Evolutionary conservation across 2,888 invertebrate species (phyloP).

Genomic region (Chrysolina oricalcia): DNA sequence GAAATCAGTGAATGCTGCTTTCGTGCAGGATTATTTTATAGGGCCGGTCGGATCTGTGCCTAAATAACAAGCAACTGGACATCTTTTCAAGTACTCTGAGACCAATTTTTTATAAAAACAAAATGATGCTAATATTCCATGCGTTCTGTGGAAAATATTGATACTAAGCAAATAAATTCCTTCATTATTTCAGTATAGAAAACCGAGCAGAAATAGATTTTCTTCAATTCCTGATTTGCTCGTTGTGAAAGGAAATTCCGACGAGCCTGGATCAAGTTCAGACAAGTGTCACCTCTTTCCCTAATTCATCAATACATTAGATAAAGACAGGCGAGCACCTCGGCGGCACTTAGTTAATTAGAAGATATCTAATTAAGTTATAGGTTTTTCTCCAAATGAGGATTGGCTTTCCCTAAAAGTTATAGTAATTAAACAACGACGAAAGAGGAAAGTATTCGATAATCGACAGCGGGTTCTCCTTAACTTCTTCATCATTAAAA

Average conservation of each 20-base stretch:
- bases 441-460: slow-evolving; percentile 47
- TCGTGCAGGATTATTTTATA: no score
- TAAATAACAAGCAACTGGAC: no score
- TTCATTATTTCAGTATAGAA: no score
- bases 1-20: no score
- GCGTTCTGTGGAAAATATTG: no score
- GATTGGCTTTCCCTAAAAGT: slow-evolving; percentile 65
- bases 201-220: not conserved
- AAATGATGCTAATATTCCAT: no score
- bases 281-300: slow-evolving; percentile 50
- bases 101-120: no score
- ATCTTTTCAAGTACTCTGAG: no score
- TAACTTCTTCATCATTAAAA: slow-evolving; percentile 53
- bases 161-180: no score
- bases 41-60: no score
- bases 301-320: slow-evolving; percentile 54
- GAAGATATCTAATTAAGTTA: slow-evolving; percentile 68
- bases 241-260: not conserved
- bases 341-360: slow-evolving; percentile 67
- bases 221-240: not conserved
- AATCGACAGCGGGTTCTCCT: slow-evolving; percentile 55
- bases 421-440: slow-evolving; percentile 64
- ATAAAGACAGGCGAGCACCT: slow-evolving; percentile 39
- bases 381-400: slow-evolving; percentile 66
- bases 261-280: not conserved